Base-by-base conservation (phyloP, 2,797 vertebrate genomes). In the Pangasius mekongensis region DNA sequence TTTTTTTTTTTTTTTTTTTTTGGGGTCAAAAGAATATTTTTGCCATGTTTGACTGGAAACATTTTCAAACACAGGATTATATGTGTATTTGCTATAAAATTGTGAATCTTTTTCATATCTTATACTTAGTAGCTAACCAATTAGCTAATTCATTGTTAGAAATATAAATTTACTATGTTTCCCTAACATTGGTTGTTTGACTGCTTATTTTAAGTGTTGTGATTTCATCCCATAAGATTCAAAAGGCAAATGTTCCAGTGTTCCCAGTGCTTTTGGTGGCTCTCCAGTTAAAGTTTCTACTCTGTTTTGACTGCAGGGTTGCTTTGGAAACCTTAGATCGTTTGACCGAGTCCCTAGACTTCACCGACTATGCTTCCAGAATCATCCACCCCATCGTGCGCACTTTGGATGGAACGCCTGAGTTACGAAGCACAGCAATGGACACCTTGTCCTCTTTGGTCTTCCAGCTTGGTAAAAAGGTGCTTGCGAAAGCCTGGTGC, bases 381-480 rank as follows among this genome's bases (percentile, higher is more conserved):
- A 99, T 99, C 88, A 99, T 99, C 91, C 98, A 99, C 90, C 98
- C 99, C 0, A 99, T 99, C 0, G 98, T 99, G 2, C 96, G 98
- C 43, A 97, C 98, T 0, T 96, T 99, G 4, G 98, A 99, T 90
- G 97, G 96, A 92, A 98, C 98, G 88, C 97, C 98, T 1, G 98
- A 99, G 91, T 95, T 99, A 56, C 95, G 98, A 86, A 94, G 95
- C 92, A 98, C 98, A 9, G 97, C 98, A 76, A 99, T 99, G 98
- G 98, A 99, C 96, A 99, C 98, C 0, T 94, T 99, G 91, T 99
- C 99, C 88, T 99, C 98, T 0, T 94, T 99, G 5, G 98, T 99
- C 22, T 99, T 99, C 93, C 99, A 99, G 90, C 93, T 99, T 90
- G 99, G 99, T 82, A 99, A 99, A 94, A 99, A 99, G 98, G 98